A percentile compares a stretch with the other conserved stretches of the same genome.
These are phyloP conservation scores for Muscicapa adusta DNA, from an alignment of 2,113 vertebrate species.

Conservation along the genomic window DNA sequence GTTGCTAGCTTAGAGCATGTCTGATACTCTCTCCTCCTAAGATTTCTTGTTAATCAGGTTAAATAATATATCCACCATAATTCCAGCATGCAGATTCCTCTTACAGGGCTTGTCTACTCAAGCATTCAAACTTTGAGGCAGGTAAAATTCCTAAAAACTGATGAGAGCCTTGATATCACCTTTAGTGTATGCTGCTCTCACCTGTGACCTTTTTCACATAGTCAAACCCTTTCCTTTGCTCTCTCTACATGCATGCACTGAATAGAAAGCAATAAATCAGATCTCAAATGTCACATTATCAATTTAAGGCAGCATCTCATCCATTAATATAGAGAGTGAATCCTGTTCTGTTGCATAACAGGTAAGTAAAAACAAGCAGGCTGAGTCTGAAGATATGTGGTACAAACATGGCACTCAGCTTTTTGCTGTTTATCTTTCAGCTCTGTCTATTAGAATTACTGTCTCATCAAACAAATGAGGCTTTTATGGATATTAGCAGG, in stretches of 20 bases:
- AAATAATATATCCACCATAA: not conserved
- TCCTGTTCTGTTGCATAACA: not conserved
- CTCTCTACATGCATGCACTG: not conserved
- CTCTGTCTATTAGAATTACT: not conserved
- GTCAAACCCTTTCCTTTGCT: not conserved
- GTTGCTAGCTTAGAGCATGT: not conserved
- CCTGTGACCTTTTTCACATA: not conserved
- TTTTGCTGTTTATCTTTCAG: not conserved
- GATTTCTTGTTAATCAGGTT: not conserved
- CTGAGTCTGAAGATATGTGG: not conserved
- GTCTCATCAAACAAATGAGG: not conserved
- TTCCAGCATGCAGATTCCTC: not conserved
- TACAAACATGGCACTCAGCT: not conserved
- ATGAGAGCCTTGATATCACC: not conserved
- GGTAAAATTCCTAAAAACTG: not conserved
- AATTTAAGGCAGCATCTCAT: not conserved
- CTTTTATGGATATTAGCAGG: not conserved
- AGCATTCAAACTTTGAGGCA: not conserved
- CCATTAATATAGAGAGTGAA: not conserved
- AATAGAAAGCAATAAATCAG: not conserved
- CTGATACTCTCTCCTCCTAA: not conserved
- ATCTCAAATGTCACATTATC: not conserved
- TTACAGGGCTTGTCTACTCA: not conserved
- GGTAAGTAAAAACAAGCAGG: not conserved
- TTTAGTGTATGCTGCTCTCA: not conserved